phyloP scores from a whole-genome alignment of 2,888 invertebrate genomes.

The Eupithecia centaureata region DNA sequence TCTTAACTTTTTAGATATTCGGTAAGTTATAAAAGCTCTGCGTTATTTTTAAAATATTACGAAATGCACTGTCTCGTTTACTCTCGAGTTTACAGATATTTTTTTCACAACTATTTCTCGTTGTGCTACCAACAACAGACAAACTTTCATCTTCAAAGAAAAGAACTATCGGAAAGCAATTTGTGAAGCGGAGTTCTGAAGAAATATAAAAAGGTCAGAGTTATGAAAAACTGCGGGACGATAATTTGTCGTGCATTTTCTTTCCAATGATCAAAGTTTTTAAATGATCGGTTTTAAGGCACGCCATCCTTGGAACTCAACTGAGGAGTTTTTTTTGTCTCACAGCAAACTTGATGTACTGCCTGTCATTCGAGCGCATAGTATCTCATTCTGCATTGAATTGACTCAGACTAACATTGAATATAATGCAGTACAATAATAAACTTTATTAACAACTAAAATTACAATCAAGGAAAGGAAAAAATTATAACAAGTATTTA shows the following conservation, averaged over 20 bases:
- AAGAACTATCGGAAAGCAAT: slow-evolving; percentile 9
- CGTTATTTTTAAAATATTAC: no score
- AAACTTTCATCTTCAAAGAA: slow-evolving; percentile 1
- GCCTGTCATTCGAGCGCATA: no score
- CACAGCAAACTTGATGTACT: not conserved
- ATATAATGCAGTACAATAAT: no score
- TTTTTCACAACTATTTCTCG: not conserved
- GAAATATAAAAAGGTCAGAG: slow-evolving; percentile 5
- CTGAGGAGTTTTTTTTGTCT: not conserved
- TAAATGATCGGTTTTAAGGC: slow-evolving; percentile 9
- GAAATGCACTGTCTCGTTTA: no score
- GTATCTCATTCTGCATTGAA: no score
- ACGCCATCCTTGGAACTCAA: not conserved
- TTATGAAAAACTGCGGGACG: not conserved
- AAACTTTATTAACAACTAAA: no score
- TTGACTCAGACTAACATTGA: no score
- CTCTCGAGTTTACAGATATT: not conserved
- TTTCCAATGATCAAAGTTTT: not conserved
- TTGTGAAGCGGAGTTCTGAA: slow-evolving; percentile 1
- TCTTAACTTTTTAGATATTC: not conserved
- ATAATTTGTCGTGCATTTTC: slow-evolving; percentile 2
- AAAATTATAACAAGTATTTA: no score
- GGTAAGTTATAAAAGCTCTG: not conserved
- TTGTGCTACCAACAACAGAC: not conserved
- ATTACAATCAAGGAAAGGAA: no score